phyloP scores from a whole-genome alignment of 2,113 vertebrate species.

The Micronisus gabar region DNA sequence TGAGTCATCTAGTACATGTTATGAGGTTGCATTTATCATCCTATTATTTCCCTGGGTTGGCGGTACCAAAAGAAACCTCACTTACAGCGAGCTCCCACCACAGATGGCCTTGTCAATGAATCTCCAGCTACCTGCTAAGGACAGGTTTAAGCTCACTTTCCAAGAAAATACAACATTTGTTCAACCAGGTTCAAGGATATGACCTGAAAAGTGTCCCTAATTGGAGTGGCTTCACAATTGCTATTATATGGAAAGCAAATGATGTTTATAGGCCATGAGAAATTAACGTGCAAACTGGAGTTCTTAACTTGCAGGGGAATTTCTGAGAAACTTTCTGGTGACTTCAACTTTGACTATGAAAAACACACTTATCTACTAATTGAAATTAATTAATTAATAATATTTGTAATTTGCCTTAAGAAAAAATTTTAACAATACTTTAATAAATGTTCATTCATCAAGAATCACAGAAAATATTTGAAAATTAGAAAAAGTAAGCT shows the following conservation, averaged over 20 bases:
- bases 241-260: background rate
- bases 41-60: background rate
- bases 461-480: background rate
- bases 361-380: background rate
- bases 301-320: background rate
- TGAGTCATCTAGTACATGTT: background rate
- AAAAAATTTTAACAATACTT: background rate
- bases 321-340: background rate
- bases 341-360: background rate
- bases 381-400: background rate
- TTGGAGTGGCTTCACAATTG: background rate
- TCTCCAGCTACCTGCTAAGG: background rate
- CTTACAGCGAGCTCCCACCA: background rate
- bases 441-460: background rate
- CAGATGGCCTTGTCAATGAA: accelerated
- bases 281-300: background rate
- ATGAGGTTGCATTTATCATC: background rate
- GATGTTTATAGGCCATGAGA: background rate
- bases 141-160: background rate
- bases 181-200: background rate
- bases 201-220: background rate
- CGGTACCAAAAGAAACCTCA: background rate
- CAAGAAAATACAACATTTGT: background rate
- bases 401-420: background rate
- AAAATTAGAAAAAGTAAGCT: background rate